Evolutionary conservation across 2,113 vertebrate species (phyloP), one percentile per base, ranked within the genome.

Genomic region (Polypterus bichir): DNA sequence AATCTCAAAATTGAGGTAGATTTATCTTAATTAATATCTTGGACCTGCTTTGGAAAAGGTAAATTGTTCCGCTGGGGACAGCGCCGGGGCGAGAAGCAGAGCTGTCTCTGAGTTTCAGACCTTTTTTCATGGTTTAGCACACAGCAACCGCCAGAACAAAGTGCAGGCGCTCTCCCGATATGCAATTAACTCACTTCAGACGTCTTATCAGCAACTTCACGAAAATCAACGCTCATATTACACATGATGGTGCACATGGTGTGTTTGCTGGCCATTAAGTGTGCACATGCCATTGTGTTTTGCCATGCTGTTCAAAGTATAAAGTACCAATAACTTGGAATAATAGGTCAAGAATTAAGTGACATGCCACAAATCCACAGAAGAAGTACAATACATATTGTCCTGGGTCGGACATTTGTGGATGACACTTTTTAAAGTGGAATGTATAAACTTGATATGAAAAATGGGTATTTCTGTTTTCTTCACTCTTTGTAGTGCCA

Each of bases 11-110:
- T 95, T 89, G 92, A 92, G 91, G 86, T 89, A 86, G 87, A 93
- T 97, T 97, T 97, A 98, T 98, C 94, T 98, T 97, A 97, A 97
- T 97, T 97, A 98, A 97, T 96, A 98, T 97, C 96, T 97, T 86
- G 88, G 93, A 94, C 88, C 78, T 81, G 84, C 85, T 93, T 89
- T 72, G 83, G 87, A 82, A 85, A 92, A 95, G 92, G 92, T 93
- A 93, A 93, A 91, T 88, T 84, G 82, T 82, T 90, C 89, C 90
- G 76, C 63, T 60, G 86, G 84, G 90, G 84, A 74, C 69, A 9
- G 57, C 74, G 76, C 76, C 84, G 81, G 76, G 84, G 79, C 77
- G 69, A 75, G 62, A 64, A 73, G 63, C 48, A 59, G 64, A 47
- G 55, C 69, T 69, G 70, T 74, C 77, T 80, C 71, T 48, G 1